These are phyloP conservation scores for Eubasilissa regina DNA, from an alignment of 1,140 invertebrate species.

Conservation along the genomic window DNA sequence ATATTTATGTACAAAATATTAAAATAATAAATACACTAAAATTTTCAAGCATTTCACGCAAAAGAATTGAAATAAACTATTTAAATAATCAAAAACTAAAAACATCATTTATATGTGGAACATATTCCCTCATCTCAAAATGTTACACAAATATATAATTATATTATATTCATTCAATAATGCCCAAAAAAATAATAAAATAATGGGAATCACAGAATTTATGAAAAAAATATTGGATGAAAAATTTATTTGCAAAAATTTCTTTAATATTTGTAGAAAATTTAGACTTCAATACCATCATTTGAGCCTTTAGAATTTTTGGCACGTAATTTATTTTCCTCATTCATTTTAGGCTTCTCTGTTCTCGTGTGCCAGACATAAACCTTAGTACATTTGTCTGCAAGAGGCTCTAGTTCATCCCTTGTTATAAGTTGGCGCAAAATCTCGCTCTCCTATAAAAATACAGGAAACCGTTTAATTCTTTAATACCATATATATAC, in stretches of 20 bases:
- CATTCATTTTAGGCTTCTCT: constrained; percentile 83
- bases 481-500: not conserved
- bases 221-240: constrained; percentile 12
- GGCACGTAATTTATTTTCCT: constrained; percentile 74
- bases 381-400: constrained; percentile 92
- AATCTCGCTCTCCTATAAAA: constrained; percentile 86
- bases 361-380: constrained; percentile 98
- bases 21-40: constrained; percentile 26
- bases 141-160: no score
- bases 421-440: constrained; percentile 84
- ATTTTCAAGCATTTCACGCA: not conserved
- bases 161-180: not conserved
- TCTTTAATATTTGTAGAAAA: constrained; percentile 17
- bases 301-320: constrained; percentile 72
- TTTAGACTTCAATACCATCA: constrained; percentile 83
- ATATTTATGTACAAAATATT: constrained; percentile 28
- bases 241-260: constrained; percentile 1
- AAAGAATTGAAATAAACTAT: no score
- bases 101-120: no score
- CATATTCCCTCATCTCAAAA: no score
- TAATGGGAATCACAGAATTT: constrained; percentile 4
- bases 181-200: not conserved
- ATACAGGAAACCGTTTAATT: not conserved
- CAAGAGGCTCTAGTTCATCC: constrained; percentile 89
- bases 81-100: no score